phyloP scores from a whole-genome alignment of 2,888 invertebrate species.

The Cryptocheilus praepositus region DNA sequence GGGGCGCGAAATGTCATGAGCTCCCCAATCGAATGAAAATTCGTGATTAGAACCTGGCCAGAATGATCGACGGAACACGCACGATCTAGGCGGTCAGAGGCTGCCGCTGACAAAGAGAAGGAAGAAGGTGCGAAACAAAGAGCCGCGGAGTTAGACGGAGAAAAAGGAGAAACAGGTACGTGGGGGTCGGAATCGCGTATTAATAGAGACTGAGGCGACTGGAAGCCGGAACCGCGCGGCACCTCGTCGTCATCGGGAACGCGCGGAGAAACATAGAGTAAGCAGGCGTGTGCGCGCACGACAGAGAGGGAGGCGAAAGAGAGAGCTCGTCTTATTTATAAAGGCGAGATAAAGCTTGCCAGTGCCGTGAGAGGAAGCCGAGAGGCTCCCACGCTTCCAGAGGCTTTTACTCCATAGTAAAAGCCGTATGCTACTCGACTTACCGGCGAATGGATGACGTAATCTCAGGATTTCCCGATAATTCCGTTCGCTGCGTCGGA shows the following conservation, averaged over 20 bases:
- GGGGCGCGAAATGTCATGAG: too few relatives aligned
- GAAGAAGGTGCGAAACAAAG: not conserved
- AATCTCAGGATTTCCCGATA: too few relatives aligned
- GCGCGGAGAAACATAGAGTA: constrained; percentile 3
- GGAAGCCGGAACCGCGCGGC: constrained; percentile 70
- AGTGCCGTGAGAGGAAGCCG: constrained; percentile 9
- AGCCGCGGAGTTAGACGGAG: constrained; percentile 5
- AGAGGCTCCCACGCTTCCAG: constrained; percentile 8
- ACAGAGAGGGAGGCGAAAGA: constrained; percentile 21
- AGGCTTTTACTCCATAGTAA: not conserved
- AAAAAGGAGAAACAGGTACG: constrained; percentile 16
- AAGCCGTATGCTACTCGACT: too few relatives aligned
- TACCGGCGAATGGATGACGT: too few relatives aligned
- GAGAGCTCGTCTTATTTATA: constrained; percentile 8
- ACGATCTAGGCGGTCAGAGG: too few relatives aligned
- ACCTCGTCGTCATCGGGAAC: constrained; percentile 52
- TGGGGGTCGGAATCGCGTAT: constrained; percentile 2
- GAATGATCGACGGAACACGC: too few relatives aligned
- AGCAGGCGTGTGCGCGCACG: too few relatives aligned
- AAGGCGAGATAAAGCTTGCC: constrained; percentile 1
- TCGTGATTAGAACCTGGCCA: too few relatives aligned
- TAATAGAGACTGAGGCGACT: constrained; percentile 63
- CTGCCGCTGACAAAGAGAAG: too few relatives aligned
- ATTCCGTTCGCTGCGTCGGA: too few relatives aligned
- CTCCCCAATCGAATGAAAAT: too few relatives aligned